Conservation (phyloP, 1,140 invertebrate genomes). For the Aphelinus certus region DNA sequence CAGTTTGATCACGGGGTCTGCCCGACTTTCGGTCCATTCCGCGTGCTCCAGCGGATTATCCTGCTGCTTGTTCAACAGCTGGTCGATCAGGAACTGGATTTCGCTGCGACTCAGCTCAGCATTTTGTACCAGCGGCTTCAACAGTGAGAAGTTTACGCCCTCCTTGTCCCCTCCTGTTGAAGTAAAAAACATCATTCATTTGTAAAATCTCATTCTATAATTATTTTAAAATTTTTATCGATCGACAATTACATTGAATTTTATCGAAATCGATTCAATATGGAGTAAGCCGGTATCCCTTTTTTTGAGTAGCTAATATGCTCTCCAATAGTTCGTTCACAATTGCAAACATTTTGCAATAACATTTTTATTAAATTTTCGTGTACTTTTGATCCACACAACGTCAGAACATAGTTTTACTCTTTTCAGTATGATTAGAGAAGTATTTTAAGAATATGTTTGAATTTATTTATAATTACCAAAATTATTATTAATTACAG, state of each 20-base stretch:
- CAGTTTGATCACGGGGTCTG: slow-evolving; percentile 84
- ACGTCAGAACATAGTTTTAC: too few species aligned
- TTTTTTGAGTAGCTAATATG: too few species aligned
- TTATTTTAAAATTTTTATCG: too few species aligned
- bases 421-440: too few species aligned
- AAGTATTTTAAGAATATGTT: too few species aligned
- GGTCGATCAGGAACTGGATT: slow-evolving; percentile 88
- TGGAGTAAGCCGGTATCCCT: too few species aligned
- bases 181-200: not conserved
- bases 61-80: slow-evolving; percentile 86
- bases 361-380: too few species aligned
- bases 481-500: not conserved
- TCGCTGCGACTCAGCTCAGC: slow-evolving; percentile 84
- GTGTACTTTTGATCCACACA: too few species aligned
- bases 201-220: not conserved
- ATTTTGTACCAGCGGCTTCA: slow-evolving; percentile 79
- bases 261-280: too few species aligned
- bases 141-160: slow-evolving; percentile 73
- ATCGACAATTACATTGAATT: too few species aligned
- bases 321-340: too few species aligned
- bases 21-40: slow-evolving; percentile 88
- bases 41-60: slow-evolving; percentile 77
- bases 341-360: too few species aligned
- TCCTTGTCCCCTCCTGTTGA: slow-evolving; percentile 69
- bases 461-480: not conserved